These are phyloP conservation scores for Apodemia zela DNA, from an alignment of 2,888 invertebrate species.

Conservation along the genomic window DNA sequence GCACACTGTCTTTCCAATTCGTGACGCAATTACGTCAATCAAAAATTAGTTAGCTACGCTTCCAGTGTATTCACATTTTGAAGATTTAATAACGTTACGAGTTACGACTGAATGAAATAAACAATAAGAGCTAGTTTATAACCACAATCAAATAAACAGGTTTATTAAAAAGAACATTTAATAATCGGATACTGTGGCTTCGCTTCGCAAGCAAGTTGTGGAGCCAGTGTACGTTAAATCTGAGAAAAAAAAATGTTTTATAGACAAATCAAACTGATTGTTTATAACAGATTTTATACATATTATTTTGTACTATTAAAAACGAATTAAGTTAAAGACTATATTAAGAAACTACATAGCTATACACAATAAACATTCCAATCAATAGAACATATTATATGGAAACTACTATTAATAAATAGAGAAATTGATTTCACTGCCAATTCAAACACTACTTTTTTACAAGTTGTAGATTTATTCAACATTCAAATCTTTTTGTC, in stretches of 20 bases:
- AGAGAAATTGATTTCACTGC: constrained; percentile 13
- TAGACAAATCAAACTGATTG: background rate
- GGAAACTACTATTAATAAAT: background rate
- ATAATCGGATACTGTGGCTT: background rate
- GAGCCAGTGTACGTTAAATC: background rate
- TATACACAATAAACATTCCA: background rate
- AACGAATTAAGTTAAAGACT: background rate
- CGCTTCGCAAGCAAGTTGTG: background rate
- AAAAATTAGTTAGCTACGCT: too few relatives aligned
- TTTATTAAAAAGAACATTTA: background rate
- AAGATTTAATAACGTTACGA: background rate
- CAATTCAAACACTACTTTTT: constrained; percentile 3
- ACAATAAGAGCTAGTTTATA: background rate
- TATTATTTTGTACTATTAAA: background rate
- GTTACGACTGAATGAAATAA: background rate
- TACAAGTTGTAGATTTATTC: background rate
- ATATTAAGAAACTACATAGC: background rate
- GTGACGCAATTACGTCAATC: too few relatives aligned
- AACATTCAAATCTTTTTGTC: background rate
- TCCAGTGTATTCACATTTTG: too few relatives aligned
- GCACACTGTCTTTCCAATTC: too few relatives aligned
- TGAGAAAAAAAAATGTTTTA: background rate
- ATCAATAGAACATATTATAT: background rate
- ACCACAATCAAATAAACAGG: background rate
- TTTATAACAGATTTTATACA: background rate